Base-by-base conservation (phyloP, 2,888 invertebrate genomes). In the Melieria omissa region DNA sequence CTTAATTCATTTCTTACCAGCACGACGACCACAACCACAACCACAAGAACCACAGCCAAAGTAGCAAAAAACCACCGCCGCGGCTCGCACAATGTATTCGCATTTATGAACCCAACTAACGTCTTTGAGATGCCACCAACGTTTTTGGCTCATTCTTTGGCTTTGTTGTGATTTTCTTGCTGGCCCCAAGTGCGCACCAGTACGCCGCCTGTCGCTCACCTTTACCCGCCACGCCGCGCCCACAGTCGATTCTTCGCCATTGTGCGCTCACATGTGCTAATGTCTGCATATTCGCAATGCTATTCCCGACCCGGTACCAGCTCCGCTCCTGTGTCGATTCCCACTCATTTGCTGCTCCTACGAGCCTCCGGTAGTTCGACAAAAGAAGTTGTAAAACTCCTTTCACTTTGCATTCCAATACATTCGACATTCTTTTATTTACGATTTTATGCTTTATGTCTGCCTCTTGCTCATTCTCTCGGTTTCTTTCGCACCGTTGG, bases 391-490 rank as follows among this genome's bases (percentile, higher is more conserved):
- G 79, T 77, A 76, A 77, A 80, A 81, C 81, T 80, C 82, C 82
- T 82, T 82, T 82, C 82, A 82, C 82, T 82, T 81, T 70, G 71
- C 79, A 81, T 81, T 79, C 80, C 79, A 77, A 74, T 73, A 70
- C 45, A 64, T 69, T 69, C 52, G 61, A 60, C 44, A 68, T 54
- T 69, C 62, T 69, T 69, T 63, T 62, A 69, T 62, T 69, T 63
- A 46, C 62, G 44, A 62, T 57, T 60, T n/a, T 12, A 9, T 42
- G 14, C 58, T 16, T 42, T 12, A 71, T 67, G 69, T 70, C 67
- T 67, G 47, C 65, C 70, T 54, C 16, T 63, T 49, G 55, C 12
- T 60, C 58, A 52, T 62, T 70, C 10, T 65, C 60, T 3, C 6
- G 54, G 16, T 14, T 67, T 71, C 75, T 71, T 73, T 70, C 71